These are phyloP conservation scores for Chelon auratus DNA, from an alignment of 2,797 vertebrate genomes.

Conservation along the genomic window DNA sequence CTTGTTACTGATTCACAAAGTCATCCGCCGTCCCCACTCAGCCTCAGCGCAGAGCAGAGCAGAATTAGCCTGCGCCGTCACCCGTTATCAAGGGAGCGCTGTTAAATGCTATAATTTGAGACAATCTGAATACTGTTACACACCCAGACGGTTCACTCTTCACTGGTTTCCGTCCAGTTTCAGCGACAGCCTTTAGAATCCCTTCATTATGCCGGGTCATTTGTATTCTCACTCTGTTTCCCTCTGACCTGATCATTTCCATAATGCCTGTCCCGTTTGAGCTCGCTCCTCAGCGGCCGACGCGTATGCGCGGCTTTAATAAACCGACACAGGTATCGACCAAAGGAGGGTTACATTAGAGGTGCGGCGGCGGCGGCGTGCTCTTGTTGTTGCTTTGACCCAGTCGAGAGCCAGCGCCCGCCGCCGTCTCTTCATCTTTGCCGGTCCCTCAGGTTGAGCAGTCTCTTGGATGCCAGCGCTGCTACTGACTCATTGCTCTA, in stretches of 20 bases:
- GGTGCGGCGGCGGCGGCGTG: slow-evolving; percentile 5
- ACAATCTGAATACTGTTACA: slow-evolving; percentile 68
- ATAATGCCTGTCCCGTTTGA: slow-evolving; percentile 65
- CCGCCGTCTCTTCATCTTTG: slow-evolving; percentile 56
- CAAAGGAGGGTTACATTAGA: slow-evolving; percentile 50
- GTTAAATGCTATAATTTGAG: slow-evolving; percentile 74
- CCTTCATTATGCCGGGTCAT: slow-evolving; percentile 70
- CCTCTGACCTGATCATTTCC: slow-evolving; percentile 69
- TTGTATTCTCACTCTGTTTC: slow-evolving; percentile 67
- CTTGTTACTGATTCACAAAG: slow-evolving; percentile 42
- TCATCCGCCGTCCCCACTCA: slow-evolving; percentile 30
- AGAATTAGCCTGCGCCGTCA: slow-evolving; percentile 65
- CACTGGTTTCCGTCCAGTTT: slow-evolving; percentile 40
- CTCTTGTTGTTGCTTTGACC: slow-evolving; percentile 66
- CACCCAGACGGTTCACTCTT: slow-evolving; percentile 62
- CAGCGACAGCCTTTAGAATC: slow-evolving; percentile 52
- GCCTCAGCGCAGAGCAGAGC: slow-evolving; percentile 40
- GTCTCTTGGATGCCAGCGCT: slow-evolving; percentile 56
- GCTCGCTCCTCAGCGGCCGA: slow-evolving; percentile 38
- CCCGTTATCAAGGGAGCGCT: slow-evolving; percentile 71
- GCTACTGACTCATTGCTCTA: slow-evolving; percentile 76
- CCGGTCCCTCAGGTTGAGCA: slow-evolving; percentile 55
- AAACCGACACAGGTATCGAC: slow-evolving; percentile 54
- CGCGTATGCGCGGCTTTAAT: slow-evolving; percentile 54
- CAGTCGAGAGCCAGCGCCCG: slow-evolving; percentile 30